phyloP scores from a whole-genome alignment of 2,888 invertebrate genomes.

The Nephrotoma guestfalica region DNA sequence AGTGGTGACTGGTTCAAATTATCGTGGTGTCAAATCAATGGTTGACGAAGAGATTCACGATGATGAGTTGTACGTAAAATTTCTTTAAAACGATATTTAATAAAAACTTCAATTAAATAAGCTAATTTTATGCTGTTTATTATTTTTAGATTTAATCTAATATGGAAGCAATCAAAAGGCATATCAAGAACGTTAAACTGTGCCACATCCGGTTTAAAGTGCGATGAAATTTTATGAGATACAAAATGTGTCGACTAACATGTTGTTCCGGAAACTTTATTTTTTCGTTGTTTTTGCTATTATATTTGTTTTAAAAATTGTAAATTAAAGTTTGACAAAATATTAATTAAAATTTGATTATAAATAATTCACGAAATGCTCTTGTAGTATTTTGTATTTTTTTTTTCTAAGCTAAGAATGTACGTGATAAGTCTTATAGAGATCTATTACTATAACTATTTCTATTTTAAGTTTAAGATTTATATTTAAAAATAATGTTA shows the following conservation, averaged over 20 bases:
- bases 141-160: not conserved
- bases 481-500: not conserved
- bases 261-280: not conserved
- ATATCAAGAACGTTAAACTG: not conserved
- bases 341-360: not conserved
- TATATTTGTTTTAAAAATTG: not conserved
- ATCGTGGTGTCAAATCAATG: slow-evolving; percentile 23
- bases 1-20: not conserved
- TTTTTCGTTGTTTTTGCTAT: not conserved
- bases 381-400: not conserved
- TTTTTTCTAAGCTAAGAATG: not conserved
- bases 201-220: not conserved
- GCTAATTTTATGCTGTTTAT: not conserved
- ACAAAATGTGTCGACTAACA: not conserved
- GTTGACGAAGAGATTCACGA: slow-evolving; percentile 27
- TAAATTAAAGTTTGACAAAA: not conserved
- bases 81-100: not conserved
- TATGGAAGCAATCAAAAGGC: not conserved
- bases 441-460: not conserved
- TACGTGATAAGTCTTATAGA: not conserved
- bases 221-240: not conserved
- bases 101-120: not conserved
- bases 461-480: not conserved
- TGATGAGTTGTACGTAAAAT: slow-evolving; percentile 23
- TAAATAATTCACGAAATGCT: not conserved